Conservation (phyloP, 2,113 vertebrate genomes). For the Rhodinocichla rosea region DNA sequence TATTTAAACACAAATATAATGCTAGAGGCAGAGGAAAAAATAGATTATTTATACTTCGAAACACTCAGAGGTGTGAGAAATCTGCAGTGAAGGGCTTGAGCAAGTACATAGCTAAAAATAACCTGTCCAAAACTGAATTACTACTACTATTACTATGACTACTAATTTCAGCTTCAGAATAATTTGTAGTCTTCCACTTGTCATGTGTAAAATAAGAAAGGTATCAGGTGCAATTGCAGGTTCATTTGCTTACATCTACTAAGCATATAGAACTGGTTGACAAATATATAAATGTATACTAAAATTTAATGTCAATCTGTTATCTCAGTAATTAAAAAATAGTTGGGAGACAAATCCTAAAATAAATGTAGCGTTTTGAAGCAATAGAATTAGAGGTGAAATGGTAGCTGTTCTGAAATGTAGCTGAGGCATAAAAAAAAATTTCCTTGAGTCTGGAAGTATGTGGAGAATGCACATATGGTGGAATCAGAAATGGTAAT, state of each 20-base stretch:
- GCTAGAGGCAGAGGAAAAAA: neutral
- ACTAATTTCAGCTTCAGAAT: slow-evolving; percentile 26
- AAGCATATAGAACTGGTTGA: neutral
- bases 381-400: neutral
- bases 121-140: slow-evolving; percentile 24
- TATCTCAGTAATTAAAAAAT: slow-evolving; percentile 5
- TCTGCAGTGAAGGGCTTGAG: slow-evolving; percentile 17
- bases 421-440: neutral
- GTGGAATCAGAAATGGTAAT: neutral
- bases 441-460: neutral
- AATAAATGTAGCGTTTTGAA: neutral
- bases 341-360: neutral
- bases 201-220: neutral
- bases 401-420: neutral
- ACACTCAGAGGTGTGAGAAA: slow-evolving; percentile 23
- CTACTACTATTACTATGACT: slow-evolving; percentile 2
- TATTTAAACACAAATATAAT: slow-evolving; percentile 45
- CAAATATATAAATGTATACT: neutral
- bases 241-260: neutral
- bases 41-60: slow-evolving; percentile 16
- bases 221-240: neutral
- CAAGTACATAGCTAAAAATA: slow-evolving; percentile 44
- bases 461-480: neutral
- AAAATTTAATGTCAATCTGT: neutral
- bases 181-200: neutral